A percentile compares a stretch with the other conserved stretches of the same genome.
Evolutionary conservation across 2,797 vertebrate species (phyloP).

Genomic region (Rhabdophis nuchalis): DNA sequence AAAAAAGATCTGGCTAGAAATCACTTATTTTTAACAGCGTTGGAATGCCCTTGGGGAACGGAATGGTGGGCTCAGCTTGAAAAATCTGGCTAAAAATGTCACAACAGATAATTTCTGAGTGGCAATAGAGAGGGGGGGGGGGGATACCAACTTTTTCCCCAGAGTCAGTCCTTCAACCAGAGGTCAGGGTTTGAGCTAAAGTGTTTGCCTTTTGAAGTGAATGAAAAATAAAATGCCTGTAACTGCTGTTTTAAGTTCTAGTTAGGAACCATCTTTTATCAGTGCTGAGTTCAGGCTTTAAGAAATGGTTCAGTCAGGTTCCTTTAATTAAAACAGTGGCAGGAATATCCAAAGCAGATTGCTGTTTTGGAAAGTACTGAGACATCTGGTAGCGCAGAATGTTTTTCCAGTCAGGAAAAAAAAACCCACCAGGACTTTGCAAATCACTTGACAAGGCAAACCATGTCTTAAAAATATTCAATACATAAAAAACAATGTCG

Average conservation of each 20-base stretch:
- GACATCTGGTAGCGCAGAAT: background rate
- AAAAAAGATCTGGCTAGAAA: background rate
- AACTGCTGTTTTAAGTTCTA: accelerated
- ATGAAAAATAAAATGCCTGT: background rate
- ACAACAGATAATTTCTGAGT: background rate
- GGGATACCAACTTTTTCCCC: background rate
- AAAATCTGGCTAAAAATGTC: background rate
- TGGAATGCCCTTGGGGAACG: background rate
- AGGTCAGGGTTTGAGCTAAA: background rate
- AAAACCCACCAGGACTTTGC: background rate
- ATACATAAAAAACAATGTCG: background rate
- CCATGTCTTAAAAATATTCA: background rate
- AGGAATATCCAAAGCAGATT: background rate
- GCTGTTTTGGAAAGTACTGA: background rate
- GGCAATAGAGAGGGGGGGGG: background rate
- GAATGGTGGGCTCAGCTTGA: background rate
- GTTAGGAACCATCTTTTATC: background rate
- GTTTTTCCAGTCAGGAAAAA: background rate
- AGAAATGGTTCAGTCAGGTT: conserved; percentile 15
- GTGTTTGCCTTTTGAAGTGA: background rate
- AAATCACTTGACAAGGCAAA: background rate
- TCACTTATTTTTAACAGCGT: background rate
- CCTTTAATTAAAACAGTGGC: conserved; percentile 11
- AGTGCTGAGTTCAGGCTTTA: background rate
- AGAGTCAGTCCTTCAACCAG: background rate